Evolutionary conservation across 1,140 invertebrate genomes (phyloP).

Genomic region (Oreohelix idahoensis): DNA sequence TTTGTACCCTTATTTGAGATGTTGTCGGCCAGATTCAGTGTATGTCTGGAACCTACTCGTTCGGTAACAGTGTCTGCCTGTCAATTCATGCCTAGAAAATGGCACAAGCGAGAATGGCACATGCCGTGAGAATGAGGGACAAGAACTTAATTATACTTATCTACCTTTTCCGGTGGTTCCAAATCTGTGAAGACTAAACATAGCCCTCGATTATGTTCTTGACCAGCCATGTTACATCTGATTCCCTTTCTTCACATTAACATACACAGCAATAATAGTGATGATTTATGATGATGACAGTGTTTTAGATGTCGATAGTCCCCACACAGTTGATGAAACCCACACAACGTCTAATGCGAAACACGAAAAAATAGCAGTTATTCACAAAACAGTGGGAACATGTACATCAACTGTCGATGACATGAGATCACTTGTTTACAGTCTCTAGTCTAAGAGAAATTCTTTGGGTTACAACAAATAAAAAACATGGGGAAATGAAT

Average conservation of each 20-base stretch:
- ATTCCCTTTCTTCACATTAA: neutral
- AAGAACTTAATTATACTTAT: neutral
- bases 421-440: neutral
- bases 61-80: neutral
- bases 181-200: neutral
- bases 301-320: neutral
- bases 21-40: neutral
- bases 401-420: neutral
- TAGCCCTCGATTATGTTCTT: neutral
- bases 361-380: neutral
- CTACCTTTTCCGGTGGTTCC: neutral
- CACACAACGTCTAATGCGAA: neutral
- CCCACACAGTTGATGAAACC: neutral
- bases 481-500: neutral
- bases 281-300: neutral
- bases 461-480: neutral
- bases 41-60: neutral
- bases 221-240: neutral
- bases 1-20: neutral
- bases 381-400: neutral
- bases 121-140: neutral
- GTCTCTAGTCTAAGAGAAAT: neutral
- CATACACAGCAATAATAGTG: neutral
- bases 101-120: neutral
- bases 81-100: neutral